Evolutionary conservation across 2,113 vertebrate genomes (phyloP).

Genomic region (Lota lota): DNA sequence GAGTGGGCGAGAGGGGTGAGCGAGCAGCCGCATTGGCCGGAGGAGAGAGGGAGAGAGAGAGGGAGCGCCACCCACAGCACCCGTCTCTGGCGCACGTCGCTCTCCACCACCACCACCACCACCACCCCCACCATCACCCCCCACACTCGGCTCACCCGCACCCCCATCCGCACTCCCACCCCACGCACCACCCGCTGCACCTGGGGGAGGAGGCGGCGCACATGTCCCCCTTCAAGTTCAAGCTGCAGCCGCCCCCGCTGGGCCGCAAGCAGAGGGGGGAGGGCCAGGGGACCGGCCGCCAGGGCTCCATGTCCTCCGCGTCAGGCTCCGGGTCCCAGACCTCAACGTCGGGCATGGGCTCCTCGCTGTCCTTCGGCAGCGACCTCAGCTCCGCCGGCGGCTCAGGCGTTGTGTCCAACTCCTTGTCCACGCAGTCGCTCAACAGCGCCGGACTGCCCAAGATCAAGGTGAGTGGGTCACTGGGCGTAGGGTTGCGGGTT

Average conservation of each 20-base stretch:
- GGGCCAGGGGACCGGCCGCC: constrained; percentile 55
- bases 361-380: constrained; percentile 73
- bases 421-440: constrained; percentile 73
- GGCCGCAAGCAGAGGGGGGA: constrained; percentile 83
- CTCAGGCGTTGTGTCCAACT: constrained; percentile 70
- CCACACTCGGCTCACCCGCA: constrained; percentile 56
- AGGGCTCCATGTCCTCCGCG: constrained; percentile 67
- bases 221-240: constrained; percentile 87
- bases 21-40: constrained; percentile 26
- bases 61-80: constrained; percentile 46
- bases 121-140: constrained; percentile 56
- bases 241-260: constrained; percentile 85
- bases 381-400: constrained; percentile 74
- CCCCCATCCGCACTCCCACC: constrained; percentile 50
- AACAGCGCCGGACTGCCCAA: constrained; percentile 79
- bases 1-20: constrained; percentile 35
- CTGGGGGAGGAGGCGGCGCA: constrained; percentile 69
- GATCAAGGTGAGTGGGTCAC: constrained; percentile 74
- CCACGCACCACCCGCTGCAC: constrained; percentile 68
- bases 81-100: constrained; percentile 49
- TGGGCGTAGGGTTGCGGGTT: neutral
- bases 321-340: constrained; percentile 66
- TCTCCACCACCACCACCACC: constrained; percentile 55
- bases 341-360: constrained; percentile 71
- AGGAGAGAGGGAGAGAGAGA: constrained; percentile 23